phyloP scores from a whole-genome alignment of 2,113 vertebrate species.

The Chionodraco myersi region DNA sequence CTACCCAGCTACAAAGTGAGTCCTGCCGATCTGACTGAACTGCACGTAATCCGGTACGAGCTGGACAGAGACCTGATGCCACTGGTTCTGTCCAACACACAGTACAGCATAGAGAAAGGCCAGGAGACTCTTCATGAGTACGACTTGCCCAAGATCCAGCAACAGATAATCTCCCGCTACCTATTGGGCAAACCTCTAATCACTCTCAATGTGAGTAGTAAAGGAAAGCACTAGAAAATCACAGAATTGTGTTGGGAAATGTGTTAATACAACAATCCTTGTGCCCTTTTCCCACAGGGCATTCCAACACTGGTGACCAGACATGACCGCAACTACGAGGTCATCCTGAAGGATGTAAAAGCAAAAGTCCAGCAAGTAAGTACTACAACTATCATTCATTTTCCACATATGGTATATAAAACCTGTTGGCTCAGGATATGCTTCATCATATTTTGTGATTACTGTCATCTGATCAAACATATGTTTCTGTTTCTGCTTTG shows the following conservation, averaged over 20 bases:
- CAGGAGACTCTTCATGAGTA: slow-evolving; percentile 88
- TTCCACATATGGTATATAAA: neutral
- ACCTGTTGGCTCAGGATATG: neutral
- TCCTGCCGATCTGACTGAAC: slow-evolving; percentile 88
- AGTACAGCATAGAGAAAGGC: slow-evolving; percentile 92
- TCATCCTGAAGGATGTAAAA: slow-evolving; percentile 87
- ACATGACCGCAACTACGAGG: slow-evolving; percentile 91
- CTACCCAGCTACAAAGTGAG: slow-evolving; percentile 88
- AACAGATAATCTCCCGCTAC: slow-evolving; percentile 89
- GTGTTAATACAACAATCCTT: neutral
- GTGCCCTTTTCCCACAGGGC: slow-evolving; percentile 80
- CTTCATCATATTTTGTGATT: too few relatives aligned
- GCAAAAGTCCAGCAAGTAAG: slow-evolving; percentile 88
- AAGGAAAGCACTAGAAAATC: neutral
- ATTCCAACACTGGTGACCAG: slow-evolving; percentile 91
- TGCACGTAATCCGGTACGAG: slow-evolving; percentile 93
- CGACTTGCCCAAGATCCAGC: slow-evolving; percentile 92
- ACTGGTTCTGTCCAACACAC: slow-evolving; percentile 92
- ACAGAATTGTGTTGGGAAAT: neutral
- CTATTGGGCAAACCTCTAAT: slow-evolving; percentile 93
- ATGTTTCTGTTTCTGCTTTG: too few relatives aligned
- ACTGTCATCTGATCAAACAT: too few relatives aligned
- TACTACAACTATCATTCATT: neutral
- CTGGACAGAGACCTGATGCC: slow-evolving; percentile 90
- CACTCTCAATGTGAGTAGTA: slow-evolving; percentile 83